These are phyloP conservation scores for Ylistrum balloti DNA, from an alignment of 1,140 invertebrate species.

Conservation along the genomic window DNA sequence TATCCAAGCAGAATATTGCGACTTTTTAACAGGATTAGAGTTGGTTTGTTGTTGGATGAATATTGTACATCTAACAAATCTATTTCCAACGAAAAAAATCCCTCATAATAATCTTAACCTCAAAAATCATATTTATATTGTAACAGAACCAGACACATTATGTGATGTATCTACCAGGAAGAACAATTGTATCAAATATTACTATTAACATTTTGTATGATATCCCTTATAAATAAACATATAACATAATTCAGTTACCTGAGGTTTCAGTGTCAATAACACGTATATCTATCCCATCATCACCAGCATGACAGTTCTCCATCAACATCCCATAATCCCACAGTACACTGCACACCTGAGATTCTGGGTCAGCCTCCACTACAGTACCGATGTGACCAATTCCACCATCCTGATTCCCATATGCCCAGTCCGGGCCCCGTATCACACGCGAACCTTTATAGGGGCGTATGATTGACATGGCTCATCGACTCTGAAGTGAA, in stretches of 20 bases:
- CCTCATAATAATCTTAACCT: too few species aligned
- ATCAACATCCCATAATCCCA: slow-evolving; percentile 83
- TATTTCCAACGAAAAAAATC: too few species aligned
- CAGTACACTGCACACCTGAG: slow-evolving; percentile 91
- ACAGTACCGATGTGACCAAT: slow-evolving; percentile 68
- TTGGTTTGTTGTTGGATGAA: too few species aligned
- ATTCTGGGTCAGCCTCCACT: slow-evolving; percentile 44
- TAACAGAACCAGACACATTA: too few species aligned
- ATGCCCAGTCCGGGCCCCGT: slow-evolving; percentile 67
- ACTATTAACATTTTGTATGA: too few species aligned
- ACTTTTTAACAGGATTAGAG: too few species aligned
- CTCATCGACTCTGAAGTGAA: background rate
- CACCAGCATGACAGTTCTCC: slow-evolving; percentile 52
- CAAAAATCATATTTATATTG: too few species aligned
- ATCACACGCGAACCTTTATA: slow-evolving; percentile 64
- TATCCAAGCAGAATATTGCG: too few species aligned
- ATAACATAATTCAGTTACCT: slow-evolving; percentile 50
- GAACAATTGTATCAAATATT: too few species aligned
- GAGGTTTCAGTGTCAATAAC: slow-evolving; percentile 61
- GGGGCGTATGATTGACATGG: background rate
- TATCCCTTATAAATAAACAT: background rate
- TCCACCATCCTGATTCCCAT: slow-evolving; percentile 63
- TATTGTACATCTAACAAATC: too few species aligned
- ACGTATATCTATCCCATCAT: slow-evolving; percentile 57
- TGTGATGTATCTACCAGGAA: too few species aligned